A percentile compares a stretch with the other conserved stretches of the same genome.
Conservation (phyloP, 1,140 invertebrate species). For the Pemphigus obesinymphae region DNA sequence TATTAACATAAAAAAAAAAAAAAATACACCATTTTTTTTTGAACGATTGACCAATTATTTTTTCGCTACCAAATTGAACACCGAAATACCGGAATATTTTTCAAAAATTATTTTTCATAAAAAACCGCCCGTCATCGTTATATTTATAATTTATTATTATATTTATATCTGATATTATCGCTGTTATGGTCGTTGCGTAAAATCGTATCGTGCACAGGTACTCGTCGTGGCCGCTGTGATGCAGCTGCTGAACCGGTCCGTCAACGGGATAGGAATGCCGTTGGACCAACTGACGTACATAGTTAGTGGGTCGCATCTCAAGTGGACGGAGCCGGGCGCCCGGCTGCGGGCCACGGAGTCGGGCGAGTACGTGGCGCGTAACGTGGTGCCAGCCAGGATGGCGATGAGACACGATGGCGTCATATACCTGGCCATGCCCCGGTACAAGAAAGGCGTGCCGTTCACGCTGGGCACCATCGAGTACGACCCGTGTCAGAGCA, state of each 20-base stretch:
- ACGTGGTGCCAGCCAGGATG: conserved; percentile 4
- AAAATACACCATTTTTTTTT: too few relatives aligned
- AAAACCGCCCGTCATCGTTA: neutral
- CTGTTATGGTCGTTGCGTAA: neutral
- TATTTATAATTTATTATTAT: neutral
- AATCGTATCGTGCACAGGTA: neutral
- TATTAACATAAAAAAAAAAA: too few relatives aligned
- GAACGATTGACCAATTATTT: too few relatives aligned
- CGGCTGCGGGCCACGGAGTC: neutral
- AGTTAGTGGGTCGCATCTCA: neutral
- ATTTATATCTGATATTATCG: neutral
- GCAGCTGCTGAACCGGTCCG: too few relatives aligned
- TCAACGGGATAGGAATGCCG: neutral
- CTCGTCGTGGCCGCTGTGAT: neutral
- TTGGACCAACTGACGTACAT: neutral
- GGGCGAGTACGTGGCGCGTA: conserved; percentile 9
- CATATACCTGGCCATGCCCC: conserved; percentile 15
- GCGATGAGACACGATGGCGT: conserved; percentile 14
- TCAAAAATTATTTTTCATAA: too few relatives aligned
- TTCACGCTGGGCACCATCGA: conserved; percentile 17
- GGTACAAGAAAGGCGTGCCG: neutral
- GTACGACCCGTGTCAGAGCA: conserved; percentile 3
- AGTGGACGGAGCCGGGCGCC: neutral
- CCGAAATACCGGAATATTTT: too few relatives aligned
- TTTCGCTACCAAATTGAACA: too few relatives aligned